A percentile compares a stretch with the other conserved stretches of the same genome.
Conservation (phyloP, 2,797 vertebrate genomes). For the Dallia pectoralis region DNA sequence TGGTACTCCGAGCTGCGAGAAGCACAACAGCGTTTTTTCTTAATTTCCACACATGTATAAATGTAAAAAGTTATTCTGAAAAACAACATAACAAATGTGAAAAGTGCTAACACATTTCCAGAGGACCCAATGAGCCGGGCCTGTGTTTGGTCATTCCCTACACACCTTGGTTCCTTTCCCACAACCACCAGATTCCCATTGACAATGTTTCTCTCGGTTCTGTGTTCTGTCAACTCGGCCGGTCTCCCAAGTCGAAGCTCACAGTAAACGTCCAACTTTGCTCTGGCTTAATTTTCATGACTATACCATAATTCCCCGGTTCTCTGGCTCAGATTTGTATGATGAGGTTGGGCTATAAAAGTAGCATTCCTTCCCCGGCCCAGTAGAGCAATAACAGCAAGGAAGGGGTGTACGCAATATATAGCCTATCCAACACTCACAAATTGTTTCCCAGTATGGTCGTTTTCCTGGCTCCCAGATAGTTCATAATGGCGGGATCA, state of each 20-base stretch:
- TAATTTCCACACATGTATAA: slow-evolving; percentile 46
- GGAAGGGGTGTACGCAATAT: background rate
- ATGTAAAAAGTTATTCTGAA: slow-evolving; percentile 42
- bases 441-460: slow-evolving; percentile 92
- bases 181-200: slow-evolving; percentile 61
- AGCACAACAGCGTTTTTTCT: slow-evolving; percentile 28
- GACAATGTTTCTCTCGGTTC: slow-evolving; percentile 62
- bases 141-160: slow-evolving; percentile 65
- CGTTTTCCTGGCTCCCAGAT: slow-evolving; percentile 88
- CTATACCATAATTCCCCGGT: slow-evolving; percentile 21
- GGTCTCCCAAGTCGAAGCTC: slow-evolving; percentile 53
- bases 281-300: background rate
- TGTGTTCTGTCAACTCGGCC: slow-evolving; percentile 60
- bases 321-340: slow-evolving; percentile 39
- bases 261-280: slow-evolving; percentile 13
- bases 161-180: slow-evolving; percentile 68
- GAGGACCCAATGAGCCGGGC: background rate
- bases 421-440: slow-evolving; percentile 81
- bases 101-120: slow-evolving; percentile 44
- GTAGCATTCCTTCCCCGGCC: background rate
- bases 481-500: slow-evolving; percentile 84
- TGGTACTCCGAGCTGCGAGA: slow-evolving; percentile 86
- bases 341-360: background rate
- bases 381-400: background rate
- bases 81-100: no score